phyloP scores from a whole-genome alignment of 1,140 invertebrate genomes.

The Cydia amplana region DNA sequence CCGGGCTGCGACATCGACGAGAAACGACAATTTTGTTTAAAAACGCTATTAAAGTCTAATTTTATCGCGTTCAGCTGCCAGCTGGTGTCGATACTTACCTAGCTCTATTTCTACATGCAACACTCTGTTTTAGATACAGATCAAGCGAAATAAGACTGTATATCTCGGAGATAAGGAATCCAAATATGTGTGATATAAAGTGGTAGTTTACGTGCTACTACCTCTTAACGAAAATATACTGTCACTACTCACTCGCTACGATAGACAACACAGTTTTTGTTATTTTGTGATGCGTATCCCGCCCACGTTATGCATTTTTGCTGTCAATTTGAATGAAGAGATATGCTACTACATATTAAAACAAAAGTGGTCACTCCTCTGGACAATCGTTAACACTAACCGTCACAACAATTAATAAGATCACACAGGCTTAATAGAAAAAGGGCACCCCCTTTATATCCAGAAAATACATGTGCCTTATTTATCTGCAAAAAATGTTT shows the following conservation, averaged over 20 bases:
- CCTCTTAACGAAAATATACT: conserved; percentile 23
- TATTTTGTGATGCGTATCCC: neutral
- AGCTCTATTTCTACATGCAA: conserved; percentile 40
- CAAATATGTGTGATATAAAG: neutral
- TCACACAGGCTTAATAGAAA: too few relatives aligned
- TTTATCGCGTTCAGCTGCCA: conserved; percentile 40
- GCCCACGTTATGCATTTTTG: neutral
- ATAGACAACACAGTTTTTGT: conserved; percentile 16
- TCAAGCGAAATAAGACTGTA: neutral
- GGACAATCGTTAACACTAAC: too few relatives aligned
- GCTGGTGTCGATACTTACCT: conserved; percentile 50
- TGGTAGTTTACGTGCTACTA: neutral
- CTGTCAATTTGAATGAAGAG: neutral
- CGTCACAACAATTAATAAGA: too few relatives aligned
- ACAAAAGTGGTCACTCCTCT: too few relatives aligned
- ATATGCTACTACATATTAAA: too few relatives aligned
- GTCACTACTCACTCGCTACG: conserved; percentile 23
- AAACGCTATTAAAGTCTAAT: conserved; percentile 54
- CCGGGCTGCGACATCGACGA: conserved; percentile 43
- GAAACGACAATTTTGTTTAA: conserved; percentile 44
- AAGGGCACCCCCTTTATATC: too few relatives aligned
- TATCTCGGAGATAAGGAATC: neutral
- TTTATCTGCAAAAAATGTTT: too few relatives aligned
- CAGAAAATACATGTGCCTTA: too few relatives aligned
- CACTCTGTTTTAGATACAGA: conserved; percentile 27